Conservation (phyloP, 2,888 invertebrate genomes). For the Caenorhabditis sp. region DNA sequence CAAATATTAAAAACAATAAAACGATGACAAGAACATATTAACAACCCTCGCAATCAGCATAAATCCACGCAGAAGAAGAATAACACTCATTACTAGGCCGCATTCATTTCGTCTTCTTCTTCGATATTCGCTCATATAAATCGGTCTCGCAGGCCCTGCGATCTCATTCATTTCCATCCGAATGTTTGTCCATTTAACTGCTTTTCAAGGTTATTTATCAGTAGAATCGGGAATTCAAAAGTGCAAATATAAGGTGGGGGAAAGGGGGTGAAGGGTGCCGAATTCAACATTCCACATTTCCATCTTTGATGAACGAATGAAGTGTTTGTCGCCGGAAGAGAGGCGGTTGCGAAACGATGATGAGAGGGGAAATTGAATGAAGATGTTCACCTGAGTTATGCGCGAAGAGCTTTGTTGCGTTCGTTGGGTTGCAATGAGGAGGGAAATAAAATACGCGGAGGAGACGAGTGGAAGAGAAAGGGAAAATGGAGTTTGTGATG, state of each 20-base stretch:
- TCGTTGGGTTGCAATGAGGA: too few relatives aligned
- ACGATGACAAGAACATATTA: neutral
- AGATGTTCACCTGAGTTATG: too few relatives aligned
- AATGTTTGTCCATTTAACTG: slow-evolving; percentile 45
- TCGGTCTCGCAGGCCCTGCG: neutral
- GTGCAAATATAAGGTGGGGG: slow-evolving; percentile 24
- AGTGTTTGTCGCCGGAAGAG: slow-evolving; percentile 57
- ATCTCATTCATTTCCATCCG: slow-evolving; percentile 4
- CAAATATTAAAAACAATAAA: neutral
- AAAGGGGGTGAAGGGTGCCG: slow-evolving; percentile 5
- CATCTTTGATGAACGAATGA: slow-evolving; percentile 57
- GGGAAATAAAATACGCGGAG: too few relatives aligned
- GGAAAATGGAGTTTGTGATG: too few relatives aligned
- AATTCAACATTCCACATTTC: slow-evolving; percentile 46
- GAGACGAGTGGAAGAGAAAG: too few relatives aligned
- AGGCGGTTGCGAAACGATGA: neutral
- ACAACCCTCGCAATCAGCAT: neutral
- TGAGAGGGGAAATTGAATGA: neutral
- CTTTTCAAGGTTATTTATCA: slow-evolving; percentile 62
- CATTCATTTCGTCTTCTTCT: too few relatives aligned
- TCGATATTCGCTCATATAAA: neutral
- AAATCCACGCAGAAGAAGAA: neutral
- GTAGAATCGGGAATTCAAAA: slow-evolving; percentile 44
- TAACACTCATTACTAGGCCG: neutral
- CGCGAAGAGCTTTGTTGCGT: too few relatives aligned